Percentiles rank a stretch among this genome's conserved stretches.
Conservation (phyloP, 1,140 invertebrate species). For the Micrasema longulum region DNA sequence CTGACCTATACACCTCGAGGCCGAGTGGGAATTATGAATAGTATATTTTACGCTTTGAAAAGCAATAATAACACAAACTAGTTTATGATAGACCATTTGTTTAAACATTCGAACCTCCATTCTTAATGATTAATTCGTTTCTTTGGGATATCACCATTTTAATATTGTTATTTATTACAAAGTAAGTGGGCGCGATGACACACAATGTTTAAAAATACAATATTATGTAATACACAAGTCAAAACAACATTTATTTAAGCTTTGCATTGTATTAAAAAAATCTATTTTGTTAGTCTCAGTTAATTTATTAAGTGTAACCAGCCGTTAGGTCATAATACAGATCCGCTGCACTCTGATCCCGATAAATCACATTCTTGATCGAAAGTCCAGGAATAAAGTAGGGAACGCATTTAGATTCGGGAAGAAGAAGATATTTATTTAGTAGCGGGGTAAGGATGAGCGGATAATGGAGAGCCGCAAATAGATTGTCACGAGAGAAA, state of each 20-base stretch:
- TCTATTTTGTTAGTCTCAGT: no score
- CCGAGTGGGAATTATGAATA: no score
- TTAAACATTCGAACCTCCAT: no score
- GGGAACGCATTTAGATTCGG: constrained; percentile 25
- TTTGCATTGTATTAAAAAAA: no score
- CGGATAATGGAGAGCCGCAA: constrained; percentile 34
- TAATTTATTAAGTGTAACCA: constrained; percentile 8
- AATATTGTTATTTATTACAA: no score
- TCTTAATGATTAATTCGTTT: no score
- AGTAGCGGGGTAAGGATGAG: constrained; percentile 1
- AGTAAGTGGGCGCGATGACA: neutral
- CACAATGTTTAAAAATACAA: neutral
- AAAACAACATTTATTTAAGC: neutral
- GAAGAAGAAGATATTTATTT: constrained; percentile 26
- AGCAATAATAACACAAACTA: no score
- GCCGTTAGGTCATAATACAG: constrained; percentile 1
- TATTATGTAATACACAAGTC: neutral
- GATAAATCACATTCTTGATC: constrained; percentile 35
- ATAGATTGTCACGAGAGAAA: constrained; percentile 41
- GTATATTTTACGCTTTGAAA: no score
- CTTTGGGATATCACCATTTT: no score
- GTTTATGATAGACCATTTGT: no score
- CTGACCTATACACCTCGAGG: no score
- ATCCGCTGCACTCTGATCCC: constrained; percentile 17
- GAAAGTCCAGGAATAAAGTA: constrained; percentile 30